phyloP scores from a whole-genome alignment of 2,797 vertebrate genomes.

The Characodon lateralis region DNA sequence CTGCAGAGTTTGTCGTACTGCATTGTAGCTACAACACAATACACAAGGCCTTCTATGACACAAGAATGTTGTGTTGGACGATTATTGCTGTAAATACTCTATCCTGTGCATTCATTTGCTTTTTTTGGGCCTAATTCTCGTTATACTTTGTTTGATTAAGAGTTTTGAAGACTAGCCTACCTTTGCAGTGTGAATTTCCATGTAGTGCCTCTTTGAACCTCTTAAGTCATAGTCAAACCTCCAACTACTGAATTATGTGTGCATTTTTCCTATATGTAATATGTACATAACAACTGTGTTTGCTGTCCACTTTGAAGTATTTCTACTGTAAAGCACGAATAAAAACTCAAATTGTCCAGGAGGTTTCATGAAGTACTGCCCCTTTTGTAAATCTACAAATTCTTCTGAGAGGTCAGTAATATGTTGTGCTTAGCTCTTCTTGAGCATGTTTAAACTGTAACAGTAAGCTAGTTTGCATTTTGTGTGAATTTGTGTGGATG shows the following conservation, averaged over 20 bases:
- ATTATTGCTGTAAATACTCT: slow-evolving; percentile 73
- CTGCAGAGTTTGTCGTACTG: slow-evolving; percentile 19
- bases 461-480: slow-evolving; percentile 63
- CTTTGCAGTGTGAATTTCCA: slow-evolving; percentile 56
- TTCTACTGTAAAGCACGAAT: slow-evolving; percentile 65
- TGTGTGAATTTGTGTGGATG: slow-evolving; percentile 67
- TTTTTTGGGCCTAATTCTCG: slow-evolving; percentile 26
- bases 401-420: slow-evolving; percentile 27
- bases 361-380: slow-evolving; percentile 60
- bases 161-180: slow-evolving; percentile 70
- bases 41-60: slow-evolving; percentile 46
- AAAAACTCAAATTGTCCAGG: slow-evolving; percentile 47
- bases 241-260: slow-evolving; percentile 27
- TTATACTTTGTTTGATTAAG: slow-evolving; percentile 49
- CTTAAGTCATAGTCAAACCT: slow-evolving; percentile 38
- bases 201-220: slow-evolving; percentile 46
- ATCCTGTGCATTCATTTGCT: slow-evolving; percentile 24
- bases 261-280: slow-evolving; percentile 18
- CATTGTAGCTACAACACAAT: slow-evolving; percentile 3
- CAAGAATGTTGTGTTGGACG: slow-evolving; percentile 57
- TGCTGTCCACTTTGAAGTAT: slow-evolving; percentile 57
- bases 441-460: slow-evolving; percentile 60
- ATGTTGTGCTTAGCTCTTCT: slow-evolving; percentile 24
- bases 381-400: slow-evolving; percentile 43
- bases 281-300: slow-evolving; percentile 37